Evolutionary conservation across 2,888 invertebrate species (phyloP).

Genomic region (Monopis laevigella): DNA sequence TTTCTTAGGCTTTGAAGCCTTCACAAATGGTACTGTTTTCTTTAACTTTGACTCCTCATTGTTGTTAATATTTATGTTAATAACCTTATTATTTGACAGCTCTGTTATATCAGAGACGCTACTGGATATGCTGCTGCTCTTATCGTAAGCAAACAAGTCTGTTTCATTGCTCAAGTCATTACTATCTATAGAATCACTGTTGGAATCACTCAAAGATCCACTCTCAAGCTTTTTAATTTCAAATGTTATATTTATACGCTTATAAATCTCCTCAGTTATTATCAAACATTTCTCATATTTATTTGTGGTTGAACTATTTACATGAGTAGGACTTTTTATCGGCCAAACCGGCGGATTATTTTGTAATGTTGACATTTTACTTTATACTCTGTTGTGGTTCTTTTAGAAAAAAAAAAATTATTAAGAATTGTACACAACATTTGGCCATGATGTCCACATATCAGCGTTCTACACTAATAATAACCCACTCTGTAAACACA

Average conservation of each 20-base stretch:
- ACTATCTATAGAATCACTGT: conserved; percentile 53
- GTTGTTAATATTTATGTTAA: conserved; percentile 46
- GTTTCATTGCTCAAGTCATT: conserved; percentile 57
- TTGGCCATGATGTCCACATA: background rate
- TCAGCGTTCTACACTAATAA: background rate
- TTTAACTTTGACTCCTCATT: conserved; percentile 41
- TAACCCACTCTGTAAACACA: background rate
- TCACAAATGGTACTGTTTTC: conserved; percentile 23
- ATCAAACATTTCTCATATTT: conserved; percentile 58
- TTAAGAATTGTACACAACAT: too few species aligned
- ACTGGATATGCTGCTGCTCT: conserved; percentile 44
- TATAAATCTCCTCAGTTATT: conserved; percentile 59
- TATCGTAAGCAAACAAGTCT: conserved; percentile 55
- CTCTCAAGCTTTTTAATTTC: conserved; percentile 52
- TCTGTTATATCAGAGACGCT: conserved; percentile 26
- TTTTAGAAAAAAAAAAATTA: too few species aligned
- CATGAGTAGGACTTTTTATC: conserved; percentile 29
- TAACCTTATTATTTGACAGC: conserved; percentile 34
- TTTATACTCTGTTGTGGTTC: background rate
- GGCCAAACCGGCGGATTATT: conserved; percentile 37
- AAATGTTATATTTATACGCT: conserved; percentile 58
- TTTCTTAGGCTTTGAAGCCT: conserved; percentile 42
- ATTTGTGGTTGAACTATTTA: too few species aligned
- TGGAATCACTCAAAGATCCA: conserved; percentile 43
- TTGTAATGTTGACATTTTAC: conserved; percentile 41